Evolutionary conservation across 2,113 vertebrate species (phyloP).

Genomic region (Microcebus ravelobensis): DNA sequence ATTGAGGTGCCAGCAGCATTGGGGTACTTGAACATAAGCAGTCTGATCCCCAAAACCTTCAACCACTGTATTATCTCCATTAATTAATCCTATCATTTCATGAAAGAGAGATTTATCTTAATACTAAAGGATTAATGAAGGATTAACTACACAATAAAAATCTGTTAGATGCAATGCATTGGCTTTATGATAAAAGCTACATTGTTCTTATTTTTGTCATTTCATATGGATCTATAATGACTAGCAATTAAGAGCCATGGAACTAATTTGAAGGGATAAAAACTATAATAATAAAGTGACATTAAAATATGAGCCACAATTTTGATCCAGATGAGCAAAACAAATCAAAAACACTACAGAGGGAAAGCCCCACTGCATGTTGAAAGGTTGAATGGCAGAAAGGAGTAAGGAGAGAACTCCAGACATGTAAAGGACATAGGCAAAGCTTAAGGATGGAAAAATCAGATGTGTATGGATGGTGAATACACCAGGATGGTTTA

Average conservation of each 20-base stretch:
- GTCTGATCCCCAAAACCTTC: neutral
- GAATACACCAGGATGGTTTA: neutral
- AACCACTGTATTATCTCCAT: neutral
- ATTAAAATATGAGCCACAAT: neutral
- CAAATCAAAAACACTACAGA: neutral
- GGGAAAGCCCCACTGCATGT: neutral
- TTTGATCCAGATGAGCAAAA: neutral
- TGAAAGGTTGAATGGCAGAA: neutral
- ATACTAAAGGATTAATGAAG: neutral
- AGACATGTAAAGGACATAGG: neutral
- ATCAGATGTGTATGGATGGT: neutral
- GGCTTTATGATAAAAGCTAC: neutral
- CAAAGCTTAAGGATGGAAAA: neutral
- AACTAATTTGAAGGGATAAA: conserved; percentile 4
- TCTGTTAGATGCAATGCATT: neutral
- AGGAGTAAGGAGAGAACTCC: neutral
- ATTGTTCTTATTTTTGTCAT: neutral
- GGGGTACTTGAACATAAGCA: neutral
- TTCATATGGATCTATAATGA: neutral
- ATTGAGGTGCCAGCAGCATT: neutral
- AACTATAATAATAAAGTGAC: neutral
- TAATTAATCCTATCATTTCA: neutral
- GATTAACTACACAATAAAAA: neutral
- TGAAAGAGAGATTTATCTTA: conserved; percentile 18
- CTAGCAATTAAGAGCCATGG: neutral